phyloP scores from a whole-genome alignment of 2,113 vertebrate genomes.

The Phylloscopus trochiloides region DNA sequence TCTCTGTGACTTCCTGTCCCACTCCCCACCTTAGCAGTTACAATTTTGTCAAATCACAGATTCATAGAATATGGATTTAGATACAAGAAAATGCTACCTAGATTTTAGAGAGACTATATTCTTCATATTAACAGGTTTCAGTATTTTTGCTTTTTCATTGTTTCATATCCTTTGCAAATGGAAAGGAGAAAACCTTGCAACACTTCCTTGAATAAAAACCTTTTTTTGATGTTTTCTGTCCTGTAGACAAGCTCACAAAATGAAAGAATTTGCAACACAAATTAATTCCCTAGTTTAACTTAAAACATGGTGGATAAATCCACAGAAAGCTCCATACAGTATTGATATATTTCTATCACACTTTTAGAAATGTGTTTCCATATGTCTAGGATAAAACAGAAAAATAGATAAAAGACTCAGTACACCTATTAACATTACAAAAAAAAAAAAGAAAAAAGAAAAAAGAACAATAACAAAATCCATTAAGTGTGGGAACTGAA shows the following conservation, averaged over 20 bases:
- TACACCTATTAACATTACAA: background rate
- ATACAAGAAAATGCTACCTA: background rate
- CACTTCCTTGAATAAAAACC: background rate
- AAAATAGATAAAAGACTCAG: background rate
- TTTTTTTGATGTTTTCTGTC: background rate
- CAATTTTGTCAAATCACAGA: background rate
- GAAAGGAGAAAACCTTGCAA: background rate
- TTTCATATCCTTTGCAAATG: background rate
- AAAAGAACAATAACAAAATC: background rate
- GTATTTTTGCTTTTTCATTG: background rate
- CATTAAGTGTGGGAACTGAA: background rate
- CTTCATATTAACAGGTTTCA: background rate
- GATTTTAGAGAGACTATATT: background rate
- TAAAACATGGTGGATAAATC: background rate
- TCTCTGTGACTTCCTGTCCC: background rate
- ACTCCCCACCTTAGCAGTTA: background rate
- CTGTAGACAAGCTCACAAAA: background rate
- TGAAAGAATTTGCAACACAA: background rate
- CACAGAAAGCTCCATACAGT: background rate
- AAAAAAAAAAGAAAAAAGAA: rapidly evolving
- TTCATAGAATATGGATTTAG: background rate
- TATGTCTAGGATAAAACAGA: background rate
- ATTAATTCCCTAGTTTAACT: background rate
- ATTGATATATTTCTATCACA: background rate
- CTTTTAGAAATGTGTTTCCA: background rate